Evolutionary conservation across 1,140 invertebrate species (phyloP), one percentile per base, ranked within the genome.

Genomic region (Drosophila nigromelanica): DNA sequence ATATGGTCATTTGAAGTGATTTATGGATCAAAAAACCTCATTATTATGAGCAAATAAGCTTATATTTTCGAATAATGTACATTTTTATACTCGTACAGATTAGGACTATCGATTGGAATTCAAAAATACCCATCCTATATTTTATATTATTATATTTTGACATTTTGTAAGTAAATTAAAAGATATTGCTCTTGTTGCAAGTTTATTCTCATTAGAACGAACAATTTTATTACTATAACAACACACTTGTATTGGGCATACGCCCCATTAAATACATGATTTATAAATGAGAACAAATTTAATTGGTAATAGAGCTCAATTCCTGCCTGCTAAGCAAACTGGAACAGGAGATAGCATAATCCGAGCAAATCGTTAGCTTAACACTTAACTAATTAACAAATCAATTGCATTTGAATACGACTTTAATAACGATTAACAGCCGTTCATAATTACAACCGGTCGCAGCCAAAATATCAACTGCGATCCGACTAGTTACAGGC

Each of bases 381-480:
- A 55, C 64, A 42, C 58, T 56, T 54, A 21, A 56, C 37, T 45
- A 62, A 56, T 61, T 61, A 55, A 35, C 71, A 72, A 78, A 86
- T 75, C 73, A 78, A 86, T 78, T 81, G 59, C 66, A 78, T 87
- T 75, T 52, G 58, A 63, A 71, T 71, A 56, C 42, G 71, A 73
- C 67, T 72, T 85, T 78, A 86, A 80, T 80, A 81, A 75, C 82
- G 37, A 45, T 40, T 81, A 87, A 86, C 69, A 47, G 82, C 50
- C 69, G 64, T 43, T 62, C 48, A 68, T 72, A 81, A 85, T 80
- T 77, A 48, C 52, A 40, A 61, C 43, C 62, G 45, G 64, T 69
- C 56, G 14, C 39, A 42, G 12, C 40, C 14, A 50, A 78, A 39
- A 50, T 33, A 61, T 18, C 51, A 14, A 27, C 39, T 60, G 43